These are phyloP conservation scores for Dermatemys mawii DNA, from an alignment of 2,113 vertebrate species.

Conservation along the genomic window DNA sequence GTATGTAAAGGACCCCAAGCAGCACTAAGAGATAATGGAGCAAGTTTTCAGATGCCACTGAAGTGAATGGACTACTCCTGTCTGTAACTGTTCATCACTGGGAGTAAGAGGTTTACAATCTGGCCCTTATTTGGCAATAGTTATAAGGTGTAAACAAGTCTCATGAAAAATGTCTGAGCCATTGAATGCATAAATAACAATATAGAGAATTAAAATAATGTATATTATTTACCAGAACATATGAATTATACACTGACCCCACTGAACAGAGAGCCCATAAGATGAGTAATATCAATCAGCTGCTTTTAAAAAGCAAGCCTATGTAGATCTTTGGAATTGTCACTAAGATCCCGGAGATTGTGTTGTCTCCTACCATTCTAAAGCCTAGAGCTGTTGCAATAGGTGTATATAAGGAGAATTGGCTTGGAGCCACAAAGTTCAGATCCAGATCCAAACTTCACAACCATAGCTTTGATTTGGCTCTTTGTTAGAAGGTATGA, in stretches of 20 bases:
- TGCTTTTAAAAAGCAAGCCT: neutral
- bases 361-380: neutral
- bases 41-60: neutral
- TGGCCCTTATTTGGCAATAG: neutral
- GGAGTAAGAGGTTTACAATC: neutral
- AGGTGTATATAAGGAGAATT: neutral
- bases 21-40: neutral
- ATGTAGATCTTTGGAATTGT: neutral
- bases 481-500: neutral
- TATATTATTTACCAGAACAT: neutral
- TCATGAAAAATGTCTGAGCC: neutral
- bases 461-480: neutral
- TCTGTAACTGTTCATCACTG: neutral
- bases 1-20: neutral
- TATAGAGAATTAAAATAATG: neutral
- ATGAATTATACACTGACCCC: too few species aligned
- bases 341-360: neutral
- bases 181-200: neutral
- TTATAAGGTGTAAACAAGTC: neutral
- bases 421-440: neutral
- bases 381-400: neutral
- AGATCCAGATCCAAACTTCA: neutral
- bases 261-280: fast-evolving
- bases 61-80: neutral
- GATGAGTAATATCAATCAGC: neutral